Evolutionary conservation across 2,888 invertebrate species (phyloP), one percentile per base, ranked within the genome.

Genomic region (Germaria angustata): DNA sequence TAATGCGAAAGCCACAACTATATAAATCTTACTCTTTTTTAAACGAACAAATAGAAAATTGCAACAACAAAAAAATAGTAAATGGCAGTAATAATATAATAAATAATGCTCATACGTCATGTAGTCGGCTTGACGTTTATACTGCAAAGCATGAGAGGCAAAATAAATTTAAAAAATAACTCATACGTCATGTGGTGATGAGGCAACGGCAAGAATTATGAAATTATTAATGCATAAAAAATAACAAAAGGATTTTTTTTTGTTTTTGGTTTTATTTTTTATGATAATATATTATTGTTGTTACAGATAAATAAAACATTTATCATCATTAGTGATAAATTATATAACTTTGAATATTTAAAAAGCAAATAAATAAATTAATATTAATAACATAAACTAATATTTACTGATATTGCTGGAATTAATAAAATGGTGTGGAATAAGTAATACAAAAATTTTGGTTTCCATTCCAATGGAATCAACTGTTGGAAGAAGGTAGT

Each of bases 281-380:
- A 13, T 39, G 39, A n/a, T n/a, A n/a, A n/a, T n/a, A n/a, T n/a
- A n/a, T 24, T 51, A 1, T 39, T 77, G n/a, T 20, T 41, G 8
- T 3, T 32, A 17, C 15, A 59, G 36, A 44, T 24, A 69, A 57
- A 66, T 32, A 49, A n/a, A 72, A 59, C 65, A 79, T 72, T 72
- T 79, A 46, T 78, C 78, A 72, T 72, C 65, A 57, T 71, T 72
- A 72, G 65, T 57, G 49, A 65, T 57, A 65, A 78, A 65, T 71
- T 57, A 57, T 57, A 46, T 46, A 11, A 51, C 8, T 22, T 59
- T 28, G 4, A 28, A 6, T 28, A 5, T 76, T 59, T 51, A 15
- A 17, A 59, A 41, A 59, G 24, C 13, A 61, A 44, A 57, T 55
- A 20, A 20, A 13, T 28, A 8, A 9, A 22, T 49, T 34, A 9